These are phyloP conservation scores for Acrobasis suavella DNA, from an alignment of 2,888 invertebrate species.

Conservation along the genomic window DNA sequence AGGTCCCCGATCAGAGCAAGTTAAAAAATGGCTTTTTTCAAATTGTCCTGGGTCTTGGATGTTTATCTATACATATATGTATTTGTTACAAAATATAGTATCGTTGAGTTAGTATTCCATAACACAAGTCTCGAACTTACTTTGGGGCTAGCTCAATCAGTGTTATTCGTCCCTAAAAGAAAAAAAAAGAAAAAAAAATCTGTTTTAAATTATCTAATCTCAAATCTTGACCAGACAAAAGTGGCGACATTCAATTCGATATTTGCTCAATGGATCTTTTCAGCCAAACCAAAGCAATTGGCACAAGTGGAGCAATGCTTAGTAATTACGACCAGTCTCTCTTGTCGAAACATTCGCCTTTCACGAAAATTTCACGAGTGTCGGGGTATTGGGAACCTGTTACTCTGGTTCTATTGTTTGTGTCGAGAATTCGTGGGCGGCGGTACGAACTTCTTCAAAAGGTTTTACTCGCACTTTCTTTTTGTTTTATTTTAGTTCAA, in stretches of 20 bases:
- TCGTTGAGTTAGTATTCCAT: no score
- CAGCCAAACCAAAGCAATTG: conserved; percentile 26
- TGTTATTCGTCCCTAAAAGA: no score
- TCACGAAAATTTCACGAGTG: conserved; percentile 51
- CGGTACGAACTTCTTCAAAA: neutral
- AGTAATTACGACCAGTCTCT: conserved; percentile 42
- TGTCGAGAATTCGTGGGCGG: neutral
- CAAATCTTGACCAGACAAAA: neutral
- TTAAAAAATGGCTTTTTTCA: no score
- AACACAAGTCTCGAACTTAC: no score
- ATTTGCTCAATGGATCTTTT: conserved; percentile 18
- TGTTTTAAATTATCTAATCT: no score
- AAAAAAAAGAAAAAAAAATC: no score
- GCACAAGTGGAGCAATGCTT: conserved; percentile 33
- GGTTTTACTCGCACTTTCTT: conserved; percentile 1
- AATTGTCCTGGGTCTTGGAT: no score
- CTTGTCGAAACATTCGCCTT: conserved; percentile 41
- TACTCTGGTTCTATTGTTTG: conserved; percentile 28
- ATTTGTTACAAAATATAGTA: no score
- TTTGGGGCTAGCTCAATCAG: no score
- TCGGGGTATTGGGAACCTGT: conserved; percentile 39
- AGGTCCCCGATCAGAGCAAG: no score
- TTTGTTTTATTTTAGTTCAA: neutral
- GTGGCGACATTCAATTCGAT: conserved; percentile 20
- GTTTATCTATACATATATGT: no score